Evolutionary conservation across 1,140 invertebrate genomes (phyloP).

Genomic region (Caenorhabditis briggsae): DNA sequence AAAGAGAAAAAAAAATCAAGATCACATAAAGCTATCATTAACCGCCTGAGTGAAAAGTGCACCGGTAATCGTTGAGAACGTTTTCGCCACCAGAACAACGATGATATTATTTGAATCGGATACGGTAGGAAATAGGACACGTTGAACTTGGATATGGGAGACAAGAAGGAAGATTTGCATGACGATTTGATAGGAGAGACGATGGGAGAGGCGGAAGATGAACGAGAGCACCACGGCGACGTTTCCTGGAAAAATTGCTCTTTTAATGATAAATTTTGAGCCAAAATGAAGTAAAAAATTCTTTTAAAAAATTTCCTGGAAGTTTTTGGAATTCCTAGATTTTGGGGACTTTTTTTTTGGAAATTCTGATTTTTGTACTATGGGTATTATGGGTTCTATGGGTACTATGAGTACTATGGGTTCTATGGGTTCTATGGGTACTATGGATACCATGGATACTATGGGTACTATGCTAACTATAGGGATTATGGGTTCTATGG

Average conservation of each 20-base stretch:
- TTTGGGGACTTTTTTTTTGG: too few relatives aligned
- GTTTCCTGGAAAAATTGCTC: slow-evolving; percentile 74
- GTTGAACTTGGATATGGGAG: slow-evolving; percentile 76
- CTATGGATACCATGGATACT: not conserved
- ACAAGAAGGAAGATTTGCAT: slow-evolving; percentile 72
- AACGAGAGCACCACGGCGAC: slow-evolving; percentile 75
- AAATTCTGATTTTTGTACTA: too few relatives aligned
- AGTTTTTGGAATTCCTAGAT: too few relatives aligned
- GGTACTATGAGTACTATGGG: too few relatives aligned
- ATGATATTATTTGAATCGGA: not conserved
- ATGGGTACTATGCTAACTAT: too few relatives aligned
- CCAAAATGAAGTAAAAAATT: too few relatives aligned
- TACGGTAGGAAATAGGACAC: slow-evolving; percentile 35
- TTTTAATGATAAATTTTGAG: too few relatives aligned
- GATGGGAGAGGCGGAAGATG: slow-evolving; percentile 72
- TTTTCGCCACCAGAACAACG: not conserved
- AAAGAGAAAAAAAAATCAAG: not conserved
- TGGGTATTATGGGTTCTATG: too few relatives aligned
- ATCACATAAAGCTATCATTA: not conserved
- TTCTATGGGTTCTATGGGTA: not conserved
- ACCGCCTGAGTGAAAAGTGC: not conserved
- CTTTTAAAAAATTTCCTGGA: too few relatives aligned
- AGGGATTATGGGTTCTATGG: too few relatives aligned
- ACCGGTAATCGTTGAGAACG: not conserved
- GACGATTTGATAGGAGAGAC: slow-evolving; percentile 69